Conservation (phyloP, 2,888 invertebrate species). For the Stomorhina lunata region DNA sequence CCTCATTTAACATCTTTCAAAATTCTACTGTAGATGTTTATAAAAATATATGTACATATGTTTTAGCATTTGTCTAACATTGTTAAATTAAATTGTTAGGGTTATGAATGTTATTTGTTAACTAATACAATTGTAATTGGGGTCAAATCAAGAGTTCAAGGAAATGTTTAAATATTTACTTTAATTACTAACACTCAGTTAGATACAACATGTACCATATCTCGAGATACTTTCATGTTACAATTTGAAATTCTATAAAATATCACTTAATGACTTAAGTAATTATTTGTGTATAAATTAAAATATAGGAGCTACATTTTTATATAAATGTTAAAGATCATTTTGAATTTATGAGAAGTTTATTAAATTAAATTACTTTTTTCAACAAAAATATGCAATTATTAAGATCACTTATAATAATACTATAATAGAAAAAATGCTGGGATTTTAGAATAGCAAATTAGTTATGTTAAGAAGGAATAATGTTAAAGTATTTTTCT, state of each 20-base stretch:
- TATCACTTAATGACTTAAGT: not conserved
- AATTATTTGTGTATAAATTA: not conserved
- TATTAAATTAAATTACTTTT: too few species aligned
- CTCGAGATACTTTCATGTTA: not conserved
- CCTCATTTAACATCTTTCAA: too few species aligned
- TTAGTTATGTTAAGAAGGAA: too few species aligned
- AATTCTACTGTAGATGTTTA: not conserved
- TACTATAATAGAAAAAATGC: too few species aligned
- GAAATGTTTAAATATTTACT: constrained; percentile 32
- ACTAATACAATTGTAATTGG: constrained; percentile 37
- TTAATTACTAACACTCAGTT: constrained; percentile 25
- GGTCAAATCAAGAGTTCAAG: constrained; percentile 49
- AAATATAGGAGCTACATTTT: not conserved
- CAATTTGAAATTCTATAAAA: not conserved
- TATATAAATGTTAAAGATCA: not conserved
- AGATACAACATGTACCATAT: not conserved
- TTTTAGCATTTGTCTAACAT: not conserved
- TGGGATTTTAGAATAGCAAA: too few species aligned
- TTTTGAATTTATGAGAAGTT: not conserved
- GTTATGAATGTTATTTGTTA: constrained; percentile 46
- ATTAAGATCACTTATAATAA: too few species aligned
- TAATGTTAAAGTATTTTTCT: too few species aligned
- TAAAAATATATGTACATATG: not conserved
- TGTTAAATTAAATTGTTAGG: constrained; percentile 38
- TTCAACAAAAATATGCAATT: too few species aligned